phyloP scores from a whole-genome alignment of 2,113 vertebrate species.

The Caretta caretta region DNA sequence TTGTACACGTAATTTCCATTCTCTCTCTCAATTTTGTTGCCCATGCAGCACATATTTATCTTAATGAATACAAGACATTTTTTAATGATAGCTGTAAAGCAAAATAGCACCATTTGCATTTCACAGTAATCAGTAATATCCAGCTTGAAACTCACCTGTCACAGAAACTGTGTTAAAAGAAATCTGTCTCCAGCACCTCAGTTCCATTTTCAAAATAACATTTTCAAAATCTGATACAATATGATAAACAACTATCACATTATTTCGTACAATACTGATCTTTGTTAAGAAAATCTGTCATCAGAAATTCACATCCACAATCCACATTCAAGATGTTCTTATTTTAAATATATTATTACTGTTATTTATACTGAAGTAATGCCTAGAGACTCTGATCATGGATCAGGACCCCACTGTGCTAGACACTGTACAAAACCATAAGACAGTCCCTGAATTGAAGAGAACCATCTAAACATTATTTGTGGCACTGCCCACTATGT shows the following conservation, averaged over 20 bases:
- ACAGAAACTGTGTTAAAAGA: conserved; percentile 38
- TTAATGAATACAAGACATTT: conserved; percentile 65
- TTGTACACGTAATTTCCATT: conserved; percentile 45
- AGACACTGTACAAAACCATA: not conserved
- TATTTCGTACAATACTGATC: not conserved
- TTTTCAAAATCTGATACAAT: conserved; percentile 36
- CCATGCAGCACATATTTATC: conserved; percentile 54
- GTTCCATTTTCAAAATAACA: conserved; percentile 35
- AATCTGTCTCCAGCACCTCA: conserved; percentile 41
- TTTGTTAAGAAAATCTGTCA: not conserved
- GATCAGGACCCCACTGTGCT: not conserved
- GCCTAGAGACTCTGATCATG: not conserved
- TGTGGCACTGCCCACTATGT: too few species aligned
- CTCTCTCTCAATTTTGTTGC: conserved; percentile 27
- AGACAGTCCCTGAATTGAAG: not conserved
- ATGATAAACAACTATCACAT: conserved; percentile 5
- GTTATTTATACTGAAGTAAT: not conserved
- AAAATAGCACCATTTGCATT: conserved; percentile 65
- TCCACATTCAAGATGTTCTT: too few species aligned
- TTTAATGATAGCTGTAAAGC: conserved; percentile 62
- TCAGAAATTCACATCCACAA: too few species aligned
- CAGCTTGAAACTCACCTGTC: conserved; percentile 51
- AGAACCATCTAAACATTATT: not conserved
- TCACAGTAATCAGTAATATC: conserved; percentile 61
- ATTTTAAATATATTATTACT: too few species aligned